Conservation (phyloP, 2,888 invertebrate species). For the Diplolepis rosae region DNA sequence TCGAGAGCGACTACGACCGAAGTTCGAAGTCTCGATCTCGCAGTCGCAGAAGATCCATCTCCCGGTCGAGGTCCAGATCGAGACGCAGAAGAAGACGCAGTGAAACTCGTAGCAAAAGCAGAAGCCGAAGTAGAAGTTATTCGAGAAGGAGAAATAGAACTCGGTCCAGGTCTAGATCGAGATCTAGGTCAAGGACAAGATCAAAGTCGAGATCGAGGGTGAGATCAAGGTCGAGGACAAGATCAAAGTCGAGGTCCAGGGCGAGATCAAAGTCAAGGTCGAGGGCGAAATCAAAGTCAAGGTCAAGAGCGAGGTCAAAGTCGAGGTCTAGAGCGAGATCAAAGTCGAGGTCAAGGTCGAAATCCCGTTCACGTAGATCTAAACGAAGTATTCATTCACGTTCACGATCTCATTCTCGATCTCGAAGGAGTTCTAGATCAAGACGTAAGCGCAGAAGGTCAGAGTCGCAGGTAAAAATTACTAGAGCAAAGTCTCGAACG, state of each 20-base stretch:
- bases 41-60: constrained; percentile 54
- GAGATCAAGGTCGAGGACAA: constrained; percentile 55
- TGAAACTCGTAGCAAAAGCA: constrained; percentile 51
- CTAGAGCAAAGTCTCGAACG: constrained; percentile 62
- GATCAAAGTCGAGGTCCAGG: constrained; percentile 54
- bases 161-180: constrained; percentile 35
- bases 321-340: constrained; percentile 38
- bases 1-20: constrained; percentile 70
- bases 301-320: constrained; percentile 24
- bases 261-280: constrained; percentile 34
- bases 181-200: constrained; percentile 39
- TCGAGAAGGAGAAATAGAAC: constrained; percentile 46
- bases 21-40: constrained; percentile 61
- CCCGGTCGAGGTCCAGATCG: constrained; percentile 38
- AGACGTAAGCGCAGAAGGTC: constrained; percentile 55
- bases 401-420: constrained; percentile 47
- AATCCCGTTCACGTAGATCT: constrained; percentile 48
- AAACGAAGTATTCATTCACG: constrained; percentile 55
- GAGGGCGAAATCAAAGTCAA: constrained; percentile 48
- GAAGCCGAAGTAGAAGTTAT: constrained; percentile 47
- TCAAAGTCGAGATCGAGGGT: constrained; percentile 42
- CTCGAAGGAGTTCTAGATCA: constrained; percentile 35
- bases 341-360: constrained; percentile 42
- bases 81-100: constrained; percentile 48
- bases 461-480: constrained; percentile 58